Evolutionary conservation across 2,888 invertebrate genomes (phyloP), one percentile per base, ranked within the genome.

Genomic region (Bimastos eiseni): DNA sequence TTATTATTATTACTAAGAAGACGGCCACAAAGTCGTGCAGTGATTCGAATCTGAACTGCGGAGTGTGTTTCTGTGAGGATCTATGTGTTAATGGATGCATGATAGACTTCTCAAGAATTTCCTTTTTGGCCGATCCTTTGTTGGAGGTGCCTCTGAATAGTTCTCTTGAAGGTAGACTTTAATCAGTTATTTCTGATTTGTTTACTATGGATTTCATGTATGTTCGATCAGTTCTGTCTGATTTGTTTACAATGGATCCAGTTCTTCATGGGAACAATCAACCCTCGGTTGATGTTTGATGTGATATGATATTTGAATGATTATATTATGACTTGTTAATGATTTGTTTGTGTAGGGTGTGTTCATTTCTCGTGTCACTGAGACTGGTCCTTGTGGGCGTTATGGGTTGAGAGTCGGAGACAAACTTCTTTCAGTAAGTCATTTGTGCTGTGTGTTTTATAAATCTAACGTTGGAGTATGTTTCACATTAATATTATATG

Each of bases 281-380:
- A 70, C 70, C 70, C 8, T 70, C 70, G 11, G 13, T 13, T 70
- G 70, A n/a, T n/a, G 70, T 6, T n/a, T 70, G 30, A n/a, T n/a
- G n/a, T 70, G 6, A 8, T n/a, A 70, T 70, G 70, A 17, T 70
- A n/a, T 8, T n/a, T 1, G 70, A 21, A 21, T 49, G 70, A 70
- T 70, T 2, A 70, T 3, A n/a, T 70, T 70, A 11, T 70, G 70
- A 70, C n/a, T 55, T 30, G 55, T 30, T 55, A 30, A 34, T 89
- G 38, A 41, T 36, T 89, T 37, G 37, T 38, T 24, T 89, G 41
- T 83, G n/a, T 89, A 93, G 95, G 98, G 99, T 94, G 98, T 99
- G 94, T 99, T 99, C 95, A 98, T 99, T 95, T 99, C 99, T 24
- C 93, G 98, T 94, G 98, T 99, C 92, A 98, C 98, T 36, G 97